Conservation (phyloP, 2,888 invertebrate genomes). For the Andrena minutula region DNA sequence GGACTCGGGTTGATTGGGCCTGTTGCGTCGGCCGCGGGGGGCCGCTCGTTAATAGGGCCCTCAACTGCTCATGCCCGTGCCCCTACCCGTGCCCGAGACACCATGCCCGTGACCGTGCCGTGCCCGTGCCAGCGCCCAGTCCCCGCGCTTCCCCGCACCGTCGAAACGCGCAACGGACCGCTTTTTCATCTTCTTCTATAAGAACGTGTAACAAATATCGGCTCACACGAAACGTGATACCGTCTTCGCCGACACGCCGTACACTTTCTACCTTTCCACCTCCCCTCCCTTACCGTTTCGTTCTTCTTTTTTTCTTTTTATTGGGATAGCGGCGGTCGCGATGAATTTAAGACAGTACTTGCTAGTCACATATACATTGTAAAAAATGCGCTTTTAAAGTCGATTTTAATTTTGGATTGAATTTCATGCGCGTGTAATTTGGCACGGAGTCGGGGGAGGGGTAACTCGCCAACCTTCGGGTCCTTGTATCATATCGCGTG, state of each 20-base stretch:
- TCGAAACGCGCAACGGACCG: conserved; percentile 55
- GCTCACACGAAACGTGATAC: conserved; percentile 74
- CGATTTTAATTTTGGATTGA: conserved; percentile 58
- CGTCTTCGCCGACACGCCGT: conserved; percentile 62
- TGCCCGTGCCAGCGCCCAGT: conserved; percentile 68
- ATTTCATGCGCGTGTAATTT: conserved; percentile 52
- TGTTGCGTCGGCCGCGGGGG: conserved; percentile 75
- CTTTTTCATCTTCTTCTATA: conserved; percentile 72
- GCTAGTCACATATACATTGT: conserved; percentile 53
- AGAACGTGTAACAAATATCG: conserved; percentile 73
- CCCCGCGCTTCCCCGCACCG: conserved; percentile 46
- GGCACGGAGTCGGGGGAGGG: conserved; percentile 12
- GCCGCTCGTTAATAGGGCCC: conserved; percentile 79
- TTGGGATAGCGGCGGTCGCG: conserved; percentile 35
- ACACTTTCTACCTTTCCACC: conserved; percentile 52
- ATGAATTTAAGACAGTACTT: conserved; percentile 57
- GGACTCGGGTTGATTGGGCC: conserved; percentile 77
- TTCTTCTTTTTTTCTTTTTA: conserved; percentile 10
- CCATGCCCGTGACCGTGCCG: conserved; percentile 59
- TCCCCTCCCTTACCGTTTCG: neutral
- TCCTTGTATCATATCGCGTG: no score
- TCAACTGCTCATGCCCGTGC: conserved; percentile 64
- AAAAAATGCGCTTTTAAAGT: conserved; percentile 56
- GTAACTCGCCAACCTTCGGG: conserved; percentile 1
- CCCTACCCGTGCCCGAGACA: conserved; percentile 52